Conservation (phyloP, 2,888 invertebrate species). For the Apamea crenata region DNA sequence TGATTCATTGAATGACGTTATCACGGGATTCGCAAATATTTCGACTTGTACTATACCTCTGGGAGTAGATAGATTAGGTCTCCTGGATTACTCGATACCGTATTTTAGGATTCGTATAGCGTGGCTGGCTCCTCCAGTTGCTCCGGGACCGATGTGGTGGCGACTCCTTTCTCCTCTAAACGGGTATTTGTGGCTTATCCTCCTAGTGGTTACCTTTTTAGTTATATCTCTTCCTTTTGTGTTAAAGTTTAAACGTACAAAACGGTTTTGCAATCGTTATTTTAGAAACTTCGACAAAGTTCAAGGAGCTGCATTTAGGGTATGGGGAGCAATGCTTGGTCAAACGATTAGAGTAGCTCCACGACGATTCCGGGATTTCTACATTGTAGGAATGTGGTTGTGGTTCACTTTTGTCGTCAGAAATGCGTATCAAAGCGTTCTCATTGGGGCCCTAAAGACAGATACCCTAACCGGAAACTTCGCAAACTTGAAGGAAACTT, state of each 20-base stretch:
- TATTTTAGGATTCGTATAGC: conserved; percentile 81
- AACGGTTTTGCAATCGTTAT: conserved; percentile 73
- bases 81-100: conserved; percentile 79
- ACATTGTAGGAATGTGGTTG: conserved; percentile 81
- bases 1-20: conserved; percentile 80
- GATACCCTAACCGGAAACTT: conserved; percentile 78
- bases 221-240: conserved; percentile 77
- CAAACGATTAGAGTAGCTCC: conserved; percentile 80
- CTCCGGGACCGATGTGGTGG: conserved; percentile 79
- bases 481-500: conserved; percentile 75
- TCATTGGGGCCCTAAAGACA: conserved; percentile 82
- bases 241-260: conserved; percentile 73
- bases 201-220: conserved; percentile 75
- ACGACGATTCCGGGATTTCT: conserved; percentile 81
- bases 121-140: conserved; percentile 81
- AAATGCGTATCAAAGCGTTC: conserved; percentile 83
- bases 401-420: conserved; percentile 84
- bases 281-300: conserved; percentile 77
- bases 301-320: conserved; percentile 75
- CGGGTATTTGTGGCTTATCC: conserved; percentile 80
- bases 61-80: conserved; percentile 76
- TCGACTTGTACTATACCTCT: conserved; percentile 81
- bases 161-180: conserved; percentile 80
- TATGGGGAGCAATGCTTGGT: conserved; percentile 82
- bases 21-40: conserved; percentile 78